Evolutionary conservation across 2,113 vertebrate species (phyloP).

Genomic region (Scophthalmus maximus): DNA sequence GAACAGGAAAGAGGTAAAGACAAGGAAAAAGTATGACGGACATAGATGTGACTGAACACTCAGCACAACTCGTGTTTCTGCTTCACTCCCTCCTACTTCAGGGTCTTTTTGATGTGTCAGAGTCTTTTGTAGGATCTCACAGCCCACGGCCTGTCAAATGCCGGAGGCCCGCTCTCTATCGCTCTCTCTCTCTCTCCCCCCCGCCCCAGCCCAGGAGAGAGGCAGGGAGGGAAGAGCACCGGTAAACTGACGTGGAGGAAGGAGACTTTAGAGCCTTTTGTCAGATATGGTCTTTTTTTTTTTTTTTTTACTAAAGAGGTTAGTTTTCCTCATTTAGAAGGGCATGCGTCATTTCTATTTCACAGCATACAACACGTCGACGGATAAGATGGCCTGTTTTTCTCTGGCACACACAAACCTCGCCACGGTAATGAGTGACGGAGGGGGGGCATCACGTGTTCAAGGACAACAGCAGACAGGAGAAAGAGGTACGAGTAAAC

Average conservation of each 20-base stretch:
- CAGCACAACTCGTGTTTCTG: constrained; percentile 38
- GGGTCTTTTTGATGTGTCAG: constrained; percentile 55
- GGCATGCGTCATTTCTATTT: constrained; percentile 17
- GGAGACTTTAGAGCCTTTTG: constrained; percentile 4
- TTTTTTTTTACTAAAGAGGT: constrained; percentile 20
- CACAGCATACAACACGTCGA: neutral
- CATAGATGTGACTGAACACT: constrained; percentile 40
- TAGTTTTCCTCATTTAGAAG: constrained; percentile 29
- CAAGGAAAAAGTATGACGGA: constrained; percentile 20
- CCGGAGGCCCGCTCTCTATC: constrained; percentile 21
- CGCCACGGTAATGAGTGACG: constrained; percentile 44
- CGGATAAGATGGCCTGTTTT: neutral
- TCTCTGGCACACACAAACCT: neutral
- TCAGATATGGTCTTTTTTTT: constrained; percentile 9
- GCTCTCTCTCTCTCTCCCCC: neutral
- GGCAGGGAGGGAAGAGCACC: constrained; percentile 2
- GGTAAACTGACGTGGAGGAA: constrained; percentile 50
- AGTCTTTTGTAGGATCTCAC: constrained; percentile 43
- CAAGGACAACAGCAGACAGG: constrained; percentile 51
- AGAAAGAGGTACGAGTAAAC: constrained; percentile 46
- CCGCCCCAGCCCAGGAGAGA: neutral
- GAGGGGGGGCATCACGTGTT: constrained; percentile 16
- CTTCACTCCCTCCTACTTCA: constrained; percentile 47
- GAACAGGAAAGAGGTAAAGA: neutral
- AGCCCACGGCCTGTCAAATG: constrained; percentile 45